Evolutionary conservation across 2,888 invertebrate genomes (phyloP), one percentile per base, ranked within the genome.

Genomic region (Argyresthia albistria): DNA sequence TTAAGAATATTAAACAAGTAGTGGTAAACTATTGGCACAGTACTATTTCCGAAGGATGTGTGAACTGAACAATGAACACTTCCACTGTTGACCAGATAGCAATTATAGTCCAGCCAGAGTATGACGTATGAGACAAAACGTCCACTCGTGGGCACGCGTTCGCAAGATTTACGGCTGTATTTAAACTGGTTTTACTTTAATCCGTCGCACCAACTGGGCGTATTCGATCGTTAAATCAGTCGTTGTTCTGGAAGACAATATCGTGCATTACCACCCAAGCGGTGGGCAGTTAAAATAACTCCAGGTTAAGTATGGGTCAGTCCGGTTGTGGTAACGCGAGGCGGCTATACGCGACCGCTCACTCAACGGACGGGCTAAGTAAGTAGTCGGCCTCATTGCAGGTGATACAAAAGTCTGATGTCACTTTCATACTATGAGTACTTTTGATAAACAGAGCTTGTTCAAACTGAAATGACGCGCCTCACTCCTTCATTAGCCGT

Each of bases 171-270:
- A 83, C 80, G 82, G 80, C 79, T 81, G 76, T 79, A 80, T 81
- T 83, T 80, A 81, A 83, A 82, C 82, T 78, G 82, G 80, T 82
- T 82, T 75, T 70, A 76, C 80, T 80, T 82, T 81, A 81, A 80
- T 50, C 50, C 45, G 52, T 46, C 52, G 74, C 70, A 78, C 73
- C 75, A 79, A 77, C 78, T 74, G 74, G 70, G 69, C 68, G 69
- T 77, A 83, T 83, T 79, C 80, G 80, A 81, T 82, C 80, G 80
- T 83, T 81, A 82, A 81, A 74, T 72, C 74, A 73, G 76, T 71
- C 74, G 77, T 76, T 78, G 75, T 70, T 74, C 75, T 69, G 65
- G 73, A 66, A 79, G 81, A 81, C 81, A 82, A 79, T 80, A 80
- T 77, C 75, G 69, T 68, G 67, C 73, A 73, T 76, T 75, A 73